Evolutionary conservation across 2,113 vertebrate genomes (phyloP), one percentile per base, ranked within the genome.

Genomic region (Hemibagrus wyckioides): DNA sequence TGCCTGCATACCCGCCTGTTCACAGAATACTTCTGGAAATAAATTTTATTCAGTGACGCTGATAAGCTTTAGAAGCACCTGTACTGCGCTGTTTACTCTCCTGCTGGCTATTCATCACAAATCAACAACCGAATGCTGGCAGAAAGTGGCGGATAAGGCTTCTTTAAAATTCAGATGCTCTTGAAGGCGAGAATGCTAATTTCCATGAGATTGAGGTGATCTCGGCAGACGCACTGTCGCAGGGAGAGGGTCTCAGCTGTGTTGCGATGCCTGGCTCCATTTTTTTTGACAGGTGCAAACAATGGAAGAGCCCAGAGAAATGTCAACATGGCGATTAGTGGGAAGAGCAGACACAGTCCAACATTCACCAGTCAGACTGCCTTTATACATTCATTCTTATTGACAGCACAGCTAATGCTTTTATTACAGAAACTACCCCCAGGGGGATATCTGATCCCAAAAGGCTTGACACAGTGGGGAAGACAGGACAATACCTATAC

Each of bases 351-450:
- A 94, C 93, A 88, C 88, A 1, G 36, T 88, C 87, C 76, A 87
- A 52, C 90, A 87, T 92, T 90, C 91, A 86, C 90, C 80, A 91
- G 88, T 88, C 59, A 92, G 89, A 87, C 90, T 88, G 90, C 91
- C 89, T 91, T 91, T 73, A 84, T 92, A 92, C 92, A 91, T 94
- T 94, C 93, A 94, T 94, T 95, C 89, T 86, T 93, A 94, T 94
- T 94, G 94, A 94, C 94, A 93, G 94, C 94, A 91, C 90, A 94
- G 90, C 93, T 90, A 93, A 94, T 92, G 92, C 92, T 94, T 94
- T 95, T 94, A 93, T 94, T 94, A 93, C 90, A 90, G 88, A 92
- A 92, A 95, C 94, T 94, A 92, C 56, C 88, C 92, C 90, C 76
- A 81, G 93, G 92, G 94, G 94, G 92, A 95, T 84, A 91, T 90